Evolutionary conservation across 2,113 vertebrate species (phyloP).

Genomic region (Gambusia affinis): DNA sequence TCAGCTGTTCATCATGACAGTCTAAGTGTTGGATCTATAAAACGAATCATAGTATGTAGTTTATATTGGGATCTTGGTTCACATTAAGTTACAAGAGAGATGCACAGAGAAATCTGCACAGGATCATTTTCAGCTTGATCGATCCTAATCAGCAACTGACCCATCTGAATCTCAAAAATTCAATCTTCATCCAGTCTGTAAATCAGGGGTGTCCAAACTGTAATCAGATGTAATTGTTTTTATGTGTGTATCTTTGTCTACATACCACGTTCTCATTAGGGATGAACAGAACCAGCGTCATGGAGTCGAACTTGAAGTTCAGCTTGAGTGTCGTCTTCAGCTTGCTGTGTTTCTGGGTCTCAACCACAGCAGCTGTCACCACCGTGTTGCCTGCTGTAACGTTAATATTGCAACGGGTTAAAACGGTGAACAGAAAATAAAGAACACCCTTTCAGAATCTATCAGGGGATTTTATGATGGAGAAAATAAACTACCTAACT

Average conservation of each 20-base stretch:
- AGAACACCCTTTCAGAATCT: neutral
- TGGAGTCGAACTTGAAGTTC: constrained; percentile 90
- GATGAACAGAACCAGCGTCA: constrained; percentile 89
- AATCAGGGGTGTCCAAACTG: too few species aligned
- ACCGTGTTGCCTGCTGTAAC: constrained; percentile 83
- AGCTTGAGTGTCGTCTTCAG: constrained; percentile 88
- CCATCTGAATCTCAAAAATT: too few species aligned
- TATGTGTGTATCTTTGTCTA: neutral
- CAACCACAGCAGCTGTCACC: constrained; percentile 93
- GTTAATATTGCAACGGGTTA: neutral
- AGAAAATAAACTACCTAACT: neutral
- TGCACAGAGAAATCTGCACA: neutral
- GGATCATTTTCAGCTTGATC: neutral
- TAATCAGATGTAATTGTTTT: neutral
- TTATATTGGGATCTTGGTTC: neutral
- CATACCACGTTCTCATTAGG: constrained; percentile 83
- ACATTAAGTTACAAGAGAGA: neutral
- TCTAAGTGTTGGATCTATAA: constrained; percentile 65
- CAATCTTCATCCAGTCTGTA: neutral
- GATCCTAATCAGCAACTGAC: too few species aligned
- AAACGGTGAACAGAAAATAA: neutral
- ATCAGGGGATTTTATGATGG: neutral
- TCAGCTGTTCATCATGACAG: constrained; percentile 83
- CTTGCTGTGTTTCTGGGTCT: constrained; percentile 82
- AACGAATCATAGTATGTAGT: constrained; percentile 6